phyloP scores from a whole-genome alignment of 2,888 invertebrate species.

The Nymphalis polychloros region DNA sequence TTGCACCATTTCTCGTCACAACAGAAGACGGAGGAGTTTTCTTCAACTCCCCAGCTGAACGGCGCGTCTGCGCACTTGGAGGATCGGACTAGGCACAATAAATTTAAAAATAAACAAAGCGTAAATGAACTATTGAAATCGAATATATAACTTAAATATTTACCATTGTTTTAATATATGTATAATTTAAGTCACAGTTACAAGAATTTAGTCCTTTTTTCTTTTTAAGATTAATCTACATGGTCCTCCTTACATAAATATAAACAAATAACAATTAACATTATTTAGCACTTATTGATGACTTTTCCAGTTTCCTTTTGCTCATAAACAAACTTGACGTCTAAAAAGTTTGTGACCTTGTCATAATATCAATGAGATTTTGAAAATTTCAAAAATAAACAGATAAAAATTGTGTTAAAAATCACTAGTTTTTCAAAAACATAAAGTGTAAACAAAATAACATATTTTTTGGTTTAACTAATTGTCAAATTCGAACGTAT shows the following conservation, averaged over 20 bases:
- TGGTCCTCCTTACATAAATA: slow-evolving; percentile 21
- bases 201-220: slow-evolving; percentile 8
- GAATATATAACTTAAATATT: slow-evolving; percentile 21
- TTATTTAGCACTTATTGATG: neutral
- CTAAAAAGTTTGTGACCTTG: neutral
- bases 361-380: too few species aligned
- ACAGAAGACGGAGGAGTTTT: slow-evolving; percentile 70
- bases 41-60: slow-evolving; percentile 64
- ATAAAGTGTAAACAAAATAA: too few species aligned
- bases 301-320: neutral
- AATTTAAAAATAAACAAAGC: slow-evolving; percentile 36
- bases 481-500: too few species aligned
- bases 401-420: too few species aligned
- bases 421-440: too few species aligned
- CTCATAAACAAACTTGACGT: neutral
- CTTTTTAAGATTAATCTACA: slow-evolving; percentile 21
- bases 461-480: too few species aligned
- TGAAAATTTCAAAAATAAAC: too few species aligned
- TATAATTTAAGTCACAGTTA: slow-evolving; percentile 5
- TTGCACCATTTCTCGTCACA: slow-evolving; percentile 82
- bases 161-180: slow-evolving; percentile 20
- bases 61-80: slow-evolving; percentile 55
- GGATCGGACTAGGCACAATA: slow-evolving; percentile 63
- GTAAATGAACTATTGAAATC: slow-evolving; percentile 24
- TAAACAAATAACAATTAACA: slow-evolving; percentile 13